Evolutionary conservation across 2,113 vertebrate species (phyloP).

Genomic region (Coracopsis vasa): DNA sequence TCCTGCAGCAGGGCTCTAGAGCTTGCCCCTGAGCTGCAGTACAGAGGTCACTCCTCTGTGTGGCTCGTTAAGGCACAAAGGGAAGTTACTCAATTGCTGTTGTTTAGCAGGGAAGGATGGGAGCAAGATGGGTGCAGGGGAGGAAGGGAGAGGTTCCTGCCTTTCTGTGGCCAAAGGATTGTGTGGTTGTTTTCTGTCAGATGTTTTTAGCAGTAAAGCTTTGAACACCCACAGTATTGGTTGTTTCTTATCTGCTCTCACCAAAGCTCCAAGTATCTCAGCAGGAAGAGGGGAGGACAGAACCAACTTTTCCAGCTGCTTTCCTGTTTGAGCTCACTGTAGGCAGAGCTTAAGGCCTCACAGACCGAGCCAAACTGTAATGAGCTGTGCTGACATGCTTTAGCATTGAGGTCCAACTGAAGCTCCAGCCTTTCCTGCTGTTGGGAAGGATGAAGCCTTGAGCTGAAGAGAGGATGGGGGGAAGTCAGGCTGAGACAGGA

Average conservation of each 20-base stretch:
- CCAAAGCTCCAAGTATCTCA: background rate
- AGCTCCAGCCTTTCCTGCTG: background rate
- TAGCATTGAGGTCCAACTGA: background rate
- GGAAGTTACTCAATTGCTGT: background rate
- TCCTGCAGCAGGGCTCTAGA: background rate
- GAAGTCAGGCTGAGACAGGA: background rate
- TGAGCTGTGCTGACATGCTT: background rate
- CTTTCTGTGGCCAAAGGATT: background rate
- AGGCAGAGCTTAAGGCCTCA: background rate
- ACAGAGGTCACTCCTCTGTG: background rate
- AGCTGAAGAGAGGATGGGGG: background rate
- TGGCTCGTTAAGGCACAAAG: background rate
- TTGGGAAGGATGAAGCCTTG: background rate
- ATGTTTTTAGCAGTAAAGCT: slow-evolving; percentile 61
- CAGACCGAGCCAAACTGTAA: background rate
- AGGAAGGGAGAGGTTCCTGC: background rate
- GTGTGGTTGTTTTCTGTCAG: background rate
- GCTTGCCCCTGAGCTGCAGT: background rate
- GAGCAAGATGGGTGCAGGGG: background rate
- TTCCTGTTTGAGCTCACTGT: background rate
- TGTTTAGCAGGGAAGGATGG: background rate
- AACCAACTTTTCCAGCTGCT: slow-evolving; percentile 5
- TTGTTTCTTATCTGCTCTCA: slow-evolving; percentile 1
- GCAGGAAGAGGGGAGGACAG: background rate
- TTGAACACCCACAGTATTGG: background rate